These are phyloP conservation scores for Drosophila parabipectinata DNA, from an alignment of 1,140 invertebrate species.

Conservation along the genomic window DNA sequence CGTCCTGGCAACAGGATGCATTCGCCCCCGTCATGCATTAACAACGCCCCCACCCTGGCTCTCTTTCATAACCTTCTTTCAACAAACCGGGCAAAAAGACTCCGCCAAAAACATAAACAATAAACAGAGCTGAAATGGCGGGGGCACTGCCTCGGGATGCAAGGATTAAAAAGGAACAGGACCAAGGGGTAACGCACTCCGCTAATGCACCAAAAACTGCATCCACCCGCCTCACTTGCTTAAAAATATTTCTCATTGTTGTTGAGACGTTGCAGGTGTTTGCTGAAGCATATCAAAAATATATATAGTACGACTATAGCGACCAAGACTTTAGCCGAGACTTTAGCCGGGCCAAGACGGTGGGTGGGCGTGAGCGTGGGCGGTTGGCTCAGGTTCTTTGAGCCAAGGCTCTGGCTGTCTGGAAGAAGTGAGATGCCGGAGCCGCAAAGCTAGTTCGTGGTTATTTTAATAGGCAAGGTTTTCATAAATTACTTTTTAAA, in stretches of 20 bases:
- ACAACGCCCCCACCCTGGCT: slow-evolving; percentile 25
- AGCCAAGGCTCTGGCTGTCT: slow-evolving; percentile 21
- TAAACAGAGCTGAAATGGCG: slow-evolving; percentile 50
- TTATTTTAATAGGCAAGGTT: neutral
- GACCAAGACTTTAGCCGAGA: slow-evolving; percentile 17
- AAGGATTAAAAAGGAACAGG: neutral
- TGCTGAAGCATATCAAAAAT: slow-evolving; percentile 75
- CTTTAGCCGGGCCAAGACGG: slow-evolving; percentile 21
- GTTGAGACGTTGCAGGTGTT: slow-evolving; percentile 80
- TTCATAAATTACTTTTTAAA: neutral
- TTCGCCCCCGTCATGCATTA: slow-evolving; percentile 62
- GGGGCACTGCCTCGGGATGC: neutral
- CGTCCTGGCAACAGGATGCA: slow-evolving; percentile 57
- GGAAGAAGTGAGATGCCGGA: slow-evolving; percentile 4
- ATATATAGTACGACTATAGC: slow-evolving; percentile 36
- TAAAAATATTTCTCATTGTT: slow-evolving; percentile 74
- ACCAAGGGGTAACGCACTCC: slow-evolving; percentile 58
- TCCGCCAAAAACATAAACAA: slow-evolving; percentile 68
- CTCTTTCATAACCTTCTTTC: neutral
- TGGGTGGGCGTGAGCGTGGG: neutral
- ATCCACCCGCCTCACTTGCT: slow-evolving; percentile 55
- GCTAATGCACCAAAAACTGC: slow-evolving; percentile 74
- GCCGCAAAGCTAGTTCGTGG: slow-evolving; percentile 11
- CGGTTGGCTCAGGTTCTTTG: slow-evolving; percentile 1
- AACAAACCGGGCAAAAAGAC: slow-evolving; percentile 42